A percentile compares a stretch with the other conserved stretches of the same genome.
Evolutionary conservation across 2,888 invertebrate species (phyloP).

Genomic region (Platynereis dumerilii): DNA sequence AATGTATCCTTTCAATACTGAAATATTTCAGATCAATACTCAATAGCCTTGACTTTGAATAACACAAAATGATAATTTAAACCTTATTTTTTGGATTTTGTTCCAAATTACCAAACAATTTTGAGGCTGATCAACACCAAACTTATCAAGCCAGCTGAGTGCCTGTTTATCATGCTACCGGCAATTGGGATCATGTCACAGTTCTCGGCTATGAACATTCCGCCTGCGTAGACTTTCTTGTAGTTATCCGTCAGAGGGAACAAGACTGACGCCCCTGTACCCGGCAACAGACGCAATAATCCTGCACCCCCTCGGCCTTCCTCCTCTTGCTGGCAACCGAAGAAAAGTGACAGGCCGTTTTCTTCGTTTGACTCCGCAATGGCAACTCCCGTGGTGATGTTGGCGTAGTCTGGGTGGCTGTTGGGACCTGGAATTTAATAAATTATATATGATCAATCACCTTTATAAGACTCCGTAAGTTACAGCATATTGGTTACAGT

Average conservation of each 20-base stretch:
- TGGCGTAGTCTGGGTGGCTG: not conserved
- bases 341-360: not conserved
- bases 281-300: not conserved
- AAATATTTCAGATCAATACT: too few species aligned
- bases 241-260: not conserved
- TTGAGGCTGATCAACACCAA: too few species aligned
- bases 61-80: too few species aligned
- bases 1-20: too few species aligned
- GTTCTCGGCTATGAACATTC: not conserved
- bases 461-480: too few species aligned
- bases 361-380: not conserved
- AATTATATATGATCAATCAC: too few species aligned
- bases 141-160: too few species aligned
- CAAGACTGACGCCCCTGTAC: not conserved
- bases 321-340: slow-evolving; percentile 2
- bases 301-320: not conserved
- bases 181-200: not conserved
- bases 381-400: slow-evolving; percentile 1
- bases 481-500: too few species aligned
- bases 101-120: too few species aligned
- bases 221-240: not conserved
- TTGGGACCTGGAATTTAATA: not conserved
- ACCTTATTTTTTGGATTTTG: too few species aligned
- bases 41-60: too few species aligned
- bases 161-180: too few species aligned